Conservation (phyloP, 2,797 vertebrate genomes). For the Apogon talboti region DNA sequence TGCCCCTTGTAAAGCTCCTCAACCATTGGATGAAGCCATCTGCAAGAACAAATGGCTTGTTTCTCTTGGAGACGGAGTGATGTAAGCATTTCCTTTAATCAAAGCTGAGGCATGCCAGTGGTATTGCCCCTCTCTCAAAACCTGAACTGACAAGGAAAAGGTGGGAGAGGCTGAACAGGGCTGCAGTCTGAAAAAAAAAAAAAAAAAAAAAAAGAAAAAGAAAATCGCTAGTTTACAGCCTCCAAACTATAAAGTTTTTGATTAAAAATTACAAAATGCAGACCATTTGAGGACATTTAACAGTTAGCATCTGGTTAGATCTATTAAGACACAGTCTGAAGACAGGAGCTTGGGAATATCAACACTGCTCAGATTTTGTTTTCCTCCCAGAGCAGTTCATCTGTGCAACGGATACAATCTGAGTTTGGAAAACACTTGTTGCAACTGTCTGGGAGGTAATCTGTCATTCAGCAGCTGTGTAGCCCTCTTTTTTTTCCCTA, state of each 20-base stretch:
- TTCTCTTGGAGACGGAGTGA: conserved; percentile 66
- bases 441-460: conserved; percentile 8
- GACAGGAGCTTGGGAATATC: conserved; percentile 25
- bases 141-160: conserved; percentile 47
- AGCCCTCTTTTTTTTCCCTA: conserved; percentile 1
- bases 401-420: conserved; percentile 1
- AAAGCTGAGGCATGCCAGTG: conserved; percentile 66
- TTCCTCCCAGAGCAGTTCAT: conserved; percentile 25
- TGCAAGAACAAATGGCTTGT: conserved; percentile 43
- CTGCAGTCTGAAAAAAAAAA: neutral
- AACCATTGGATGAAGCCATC: conserved; percentile 54
- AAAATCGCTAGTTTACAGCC: neutral
- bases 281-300: conserved; percentile 6
- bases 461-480: conserved; percentile 6
- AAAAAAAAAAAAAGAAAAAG: too few relatives aligned
- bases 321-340: conserved; percentile 12
- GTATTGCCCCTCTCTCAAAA: conserved; percentile 30
- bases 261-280: conserved; percentile 19
- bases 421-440: conserved; percentile 21
- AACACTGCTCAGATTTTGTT: conserved; percentile 9
- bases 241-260: neutral
- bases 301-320: conserved; percentile 6
- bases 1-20: conserved; percentile 30
- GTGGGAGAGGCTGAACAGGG: conserved; percentile 42
- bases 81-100: conserved; percentile 77